Evolutionary conservation across 64 coral and sea anemone genomes (phyloP).

Genomic region (Catalaphyllia jardinei): DNA sequence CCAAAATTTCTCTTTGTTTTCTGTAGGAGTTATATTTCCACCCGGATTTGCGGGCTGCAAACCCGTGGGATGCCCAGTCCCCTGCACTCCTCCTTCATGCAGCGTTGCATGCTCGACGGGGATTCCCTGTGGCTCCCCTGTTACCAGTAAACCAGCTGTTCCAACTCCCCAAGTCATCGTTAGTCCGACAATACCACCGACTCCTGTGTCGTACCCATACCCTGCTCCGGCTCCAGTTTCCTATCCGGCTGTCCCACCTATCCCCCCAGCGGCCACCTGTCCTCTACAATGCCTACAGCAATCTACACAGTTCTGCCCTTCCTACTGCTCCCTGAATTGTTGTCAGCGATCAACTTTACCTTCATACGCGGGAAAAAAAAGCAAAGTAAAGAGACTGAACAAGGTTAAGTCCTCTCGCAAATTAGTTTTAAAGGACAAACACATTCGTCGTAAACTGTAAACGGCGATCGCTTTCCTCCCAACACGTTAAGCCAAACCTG

Average conservation of each 20-base stretch:
- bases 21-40: conserved; percentile 5
- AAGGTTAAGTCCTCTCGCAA: neutral
- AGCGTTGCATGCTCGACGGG: neutral
- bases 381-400: neutral
- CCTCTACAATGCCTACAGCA: conserved; percentile 13
- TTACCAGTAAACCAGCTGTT: neutral
- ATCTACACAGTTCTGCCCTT: neutral
- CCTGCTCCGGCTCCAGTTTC: conserved; percentile 4
- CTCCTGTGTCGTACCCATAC: conserved; percentile 9
- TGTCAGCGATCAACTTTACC: neutral
- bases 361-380: conserved; percentile 2
- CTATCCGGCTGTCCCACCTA: neutral
- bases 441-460: neutral
- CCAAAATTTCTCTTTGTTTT: neutral
- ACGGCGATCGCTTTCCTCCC: neutral
- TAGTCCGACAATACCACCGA: conserved; percentile 1
- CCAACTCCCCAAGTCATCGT: neutral
- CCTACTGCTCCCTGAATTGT: conserved; percentile 12
- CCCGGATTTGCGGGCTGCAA: conserved; percentile 33
- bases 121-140: neutral
- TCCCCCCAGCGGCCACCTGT: neutral
- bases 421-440: neutral
- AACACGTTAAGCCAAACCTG: too few species aligned
- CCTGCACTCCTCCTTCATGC: conserved; percentile 1
- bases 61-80: neutral